phyloP scores from a whole-genome alignment of 2,888 invertebrate species.

The Meganola albula region DNA sequence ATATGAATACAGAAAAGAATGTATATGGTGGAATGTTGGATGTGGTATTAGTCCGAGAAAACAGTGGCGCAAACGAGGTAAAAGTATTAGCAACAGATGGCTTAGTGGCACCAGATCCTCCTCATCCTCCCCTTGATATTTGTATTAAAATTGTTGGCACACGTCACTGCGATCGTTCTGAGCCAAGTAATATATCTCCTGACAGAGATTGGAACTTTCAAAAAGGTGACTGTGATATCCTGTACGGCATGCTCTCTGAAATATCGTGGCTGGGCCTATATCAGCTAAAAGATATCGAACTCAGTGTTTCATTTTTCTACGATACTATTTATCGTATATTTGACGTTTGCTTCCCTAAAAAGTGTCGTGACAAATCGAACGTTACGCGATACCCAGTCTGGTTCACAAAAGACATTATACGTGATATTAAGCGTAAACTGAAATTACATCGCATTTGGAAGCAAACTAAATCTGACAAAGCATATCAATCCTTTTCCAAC shows the following conservation, averaged over 20 bases:
- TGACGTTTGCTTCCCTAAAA: neutral
- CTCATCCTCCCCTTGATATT: neutral
- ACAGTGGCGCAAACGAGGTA: neutral
- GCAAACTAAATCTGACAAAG: neutral
- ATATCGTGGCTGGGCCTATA: neutral
- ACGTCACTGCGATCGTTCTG: neutral
- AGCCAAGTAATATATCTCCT: neutral
- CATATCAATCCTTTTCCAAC: neutral
- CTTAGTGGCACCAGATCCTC: too few species aligned
- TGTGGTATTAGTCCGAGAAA: neutral
- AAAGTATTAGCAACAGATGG: neutral
- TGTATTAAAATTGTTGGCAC: neutral
- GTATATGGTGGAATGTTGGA: slow-evolving; percentile 1
- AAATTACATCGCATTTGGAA: neutral
- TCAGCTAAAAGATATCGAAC: neutral
- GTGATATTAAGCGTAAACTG: neutral
- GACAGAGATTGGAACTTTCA: neutral
- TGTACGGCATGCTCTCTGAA: neutral
- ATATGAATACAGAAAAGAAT: slow-evolving; percentile 5
- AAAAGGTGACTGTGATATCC: neutral
- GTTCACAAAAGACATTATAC: neutral
- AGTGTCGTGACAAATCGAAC: neutral
- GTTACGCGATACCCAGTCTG: neutral
- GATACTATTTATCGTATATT: neutral
- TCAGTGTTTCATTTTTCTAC: neutral